Conservation (phyloP, 2,797 vertebrate species). For the Chaenodraco wilsoni region DNA sequence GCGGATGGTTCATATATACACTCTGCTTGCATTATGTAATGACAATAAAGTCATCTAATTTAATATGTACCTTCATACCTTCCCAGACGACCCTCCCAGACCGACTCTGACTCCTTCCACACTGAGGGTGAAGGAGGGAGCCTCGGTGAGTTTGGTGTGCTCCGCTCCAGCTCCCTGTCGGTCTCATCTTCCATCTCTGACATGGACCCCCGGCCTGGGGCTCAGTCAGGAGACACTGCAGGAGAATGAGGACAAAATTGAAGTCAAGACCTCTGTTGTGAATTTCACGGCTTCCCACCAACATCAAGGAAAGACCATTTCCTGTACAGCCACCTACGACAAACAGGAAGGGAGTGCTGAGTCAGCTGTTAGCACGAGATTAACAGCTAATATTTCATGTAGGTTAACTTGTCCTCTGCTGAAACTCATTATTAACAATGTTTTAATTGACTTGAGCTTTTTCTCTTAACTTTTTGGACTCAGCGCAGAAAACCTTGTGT, state of each 20-base stretch:
- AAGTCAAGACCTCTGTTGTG: slow-evolving; percentile 48
- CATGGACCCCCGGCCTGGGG: slow-evolving; percentile 48
- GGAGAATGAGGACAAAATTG: slow-evolving; percentile 49
- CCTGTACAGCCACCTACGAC: slow-evolving; percentile 58
- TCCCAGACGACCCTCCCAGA: slow-evolving; percentile 22
- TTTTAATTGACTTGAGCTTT: neutral
- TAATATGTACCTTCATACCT: too few species aligned
- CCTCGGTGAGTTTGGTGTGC: slow-evolving; percentile 49
- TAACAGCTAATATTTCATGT: slow-evolving; percentile 45
- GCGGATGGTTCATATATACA: neutral
- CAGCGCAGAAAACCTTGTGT: too few species aligned
- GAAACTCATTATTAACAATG: neutral
- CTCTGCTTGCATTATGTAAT: neutral
- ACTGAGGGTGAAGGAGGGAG: slow-evolving; percentile 47
- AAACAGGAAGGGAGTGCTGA: slow-evolving; percentile 30
- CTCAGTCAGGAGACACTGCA: slow-evolving; percentile 42
- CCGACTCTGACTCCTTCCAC: slow-evolving; percentile 27
- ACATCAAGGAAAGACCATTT: slow-evolving; percentile 42
- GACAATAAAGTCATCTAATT: too few species aligned
- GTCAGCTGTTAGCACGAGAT: neutral
- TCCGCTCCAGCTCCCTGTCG: slow-evolving; percentile 57
- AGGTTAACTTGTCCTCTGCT: slow-evolving; percentile 12
- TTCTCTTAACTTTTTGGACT: neutral
- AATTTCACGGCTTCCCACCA: slow-evolving; percentile 56
- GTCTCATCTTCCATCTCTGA: slow-evolving; percentile 39